A percentile compares a stretch with the other conserved stretches of the same genome.
These are phyloP conservation scores for Tangara arthus DNA, from an alignment of 2,797 vertebrate genomes.

Conservation along the genomic window DNA sequence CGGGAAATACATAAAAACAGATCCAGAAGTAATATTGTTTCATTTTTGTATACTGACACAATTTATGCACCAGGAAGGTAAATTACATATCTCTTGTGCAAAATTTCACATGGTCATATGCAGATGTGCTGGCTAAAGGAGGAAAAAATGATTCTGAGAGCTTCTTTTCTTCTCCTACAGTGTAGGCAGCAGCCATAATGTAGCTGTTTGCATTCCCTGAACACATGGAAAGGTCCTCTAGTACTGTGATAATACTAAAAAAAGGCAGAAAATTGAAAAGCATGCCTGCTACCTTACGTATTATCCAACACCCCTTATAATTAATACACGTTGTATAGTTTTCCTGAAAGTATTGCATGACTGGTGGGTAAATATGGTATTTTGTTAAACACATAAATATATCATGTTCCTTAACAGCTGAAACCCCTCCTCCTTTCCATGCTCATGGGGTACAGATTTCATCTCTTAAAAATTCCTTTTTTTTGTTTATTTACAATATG, in stretches of 20 bases:
- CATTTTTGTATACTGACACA: background rate
- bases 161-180: background rate
- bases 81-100: conserved; percentile 23
- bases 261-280: background rate
- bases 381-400: background rate
- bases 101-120: conserved; percentile 19
- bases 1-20: background rate
- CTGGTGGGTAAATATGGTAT: background rate
- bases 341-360: background rate
- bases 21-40: background rate
- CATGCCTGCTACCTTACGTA: background rate
- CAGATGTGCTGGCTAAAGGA: background rate
- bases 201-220: background rate
- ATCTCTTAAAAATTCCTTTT: background rate
- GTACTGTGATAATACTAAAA: background rate
- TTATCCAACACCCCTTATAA: background rate
- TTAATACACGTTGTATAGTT: background rate
- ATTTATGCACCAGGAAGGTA: conserved; percentile 51
- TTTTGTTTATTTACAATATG: background rate
- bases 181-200: background rate
- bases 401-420: background rate
- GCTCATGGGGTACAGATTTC: background rate
- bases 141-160: background rate
- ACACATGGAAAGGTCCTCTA: background rate
- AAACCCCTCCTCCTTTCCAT: background rate